These are phyloP conservation scores for Lottia scabra DNA, from an alignment of 2,888 invertebrate genomes.

Conservation along the genomic window DNA sequence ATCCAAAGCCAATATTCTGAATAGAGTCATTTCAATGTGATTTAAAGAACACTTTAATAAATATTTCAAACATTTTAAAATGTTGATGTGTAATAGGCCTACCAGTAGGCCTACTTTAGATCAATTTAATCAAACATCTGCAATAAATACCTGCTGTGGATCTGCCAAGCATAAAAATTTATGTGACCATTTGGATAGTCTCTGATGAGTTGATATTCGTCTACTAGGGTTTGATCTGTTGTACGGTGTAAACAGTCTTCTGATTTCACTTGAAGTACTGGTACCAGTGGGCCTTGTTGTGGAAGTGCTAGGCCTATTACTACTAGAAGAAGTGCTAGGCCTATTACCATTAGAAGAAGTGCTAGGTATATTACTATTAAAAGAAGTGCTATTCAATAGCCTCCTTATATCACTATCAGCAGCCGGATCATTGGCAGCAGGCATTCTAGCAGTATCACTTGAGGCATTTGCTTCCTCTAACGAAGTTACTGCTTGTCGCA, in stretches of 20 bases:
- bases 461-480: background rate
- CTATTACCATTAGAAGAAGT: too few species aligned
- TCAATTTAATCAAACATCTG: background rate
- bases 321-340: too few species aligned
- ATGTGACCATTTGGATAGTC: background rate
- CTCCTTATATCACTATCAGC: background rate
- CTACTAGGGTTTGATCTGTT: background rate
- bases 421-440: conserved; percentile 1
- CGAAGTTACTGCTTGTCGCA: background rate
- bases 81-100: background rate
- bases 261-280: background rate
- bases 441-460: background rate
- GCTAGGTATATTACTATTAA: too few species aligned
- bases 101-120: too few species aligned
- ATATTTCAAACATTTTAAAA: conserved; percentile 4
- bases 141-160: conserved; percentile 5
- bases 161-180: conserved; percentile 7
- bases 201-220: background rate
- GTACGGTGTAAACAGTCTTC: background rate
- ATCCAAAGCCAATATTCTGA: background rate
- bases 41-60: background rate
- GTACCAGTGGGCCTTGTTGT: background rate
- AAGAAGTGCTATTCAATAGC: background rate
- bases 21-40: background rate
- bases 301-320: background rate